These are phyloP conservation scores for Aphis craccivora DNA, from an alignment of 1,140 invertebrate species.

Conservation along the genomic window DNA sequence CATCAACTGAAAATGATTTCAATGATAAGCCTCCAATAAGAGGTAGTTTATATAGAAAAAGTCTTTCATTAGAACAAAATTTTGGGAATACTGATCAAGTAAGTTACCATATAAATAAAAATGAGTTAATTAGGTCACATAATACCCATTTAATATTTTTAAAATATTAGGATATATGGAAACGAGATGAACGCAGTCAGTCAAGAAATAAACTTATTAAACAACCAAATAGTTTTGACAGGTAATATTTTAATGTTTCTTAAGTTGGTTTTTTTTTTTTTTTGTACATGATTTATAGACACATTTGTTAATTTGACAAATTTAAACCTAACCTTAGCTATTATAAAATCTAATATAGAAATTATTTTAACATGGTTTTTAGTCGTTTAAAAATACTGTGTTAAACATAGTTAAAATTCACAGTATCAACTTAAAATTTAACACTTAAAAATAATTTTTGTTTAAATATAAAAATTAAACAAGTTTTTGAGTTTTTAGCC, in stretches of 20 bases:
- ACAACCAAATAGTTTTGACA: constrained; percentile 44
- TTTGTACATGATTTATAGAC: neutral
- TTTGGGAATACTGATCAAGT: constrained; percentile 61
- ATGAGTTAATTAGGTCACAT: neutral
- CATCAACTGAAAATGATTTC: constrained; percentile 61
- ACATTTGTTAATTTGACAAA: neutral
- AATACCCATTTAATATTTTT: neutral
- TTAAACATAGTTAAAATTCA: neutral
- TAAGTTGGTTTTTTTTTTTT: neutral
- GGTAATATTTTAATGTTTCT: neutral
- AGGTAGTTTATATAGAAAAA: constrained; percentile 74
- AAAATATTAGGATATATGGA: constrained; percentile 44
- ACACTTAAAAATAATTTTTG: neutral
- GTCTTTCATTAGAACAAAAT: constrained; percentile 79
- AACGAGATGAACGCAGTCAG: constrained; percentile 15
- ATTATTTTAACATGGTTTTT: neutral
- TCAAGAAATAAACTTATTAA: constrained; percentile 16
- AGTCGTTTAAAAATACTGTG: neutral
- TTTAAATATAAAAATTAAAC: neutral
- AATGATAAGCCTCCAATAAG: constrained; percentile 63
- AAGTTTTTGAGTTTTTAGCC: constrained; percentile 65
- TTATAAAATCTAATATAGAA: neutral
- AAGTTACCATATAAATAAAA: neutral
- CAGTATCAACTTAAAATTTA: neutral
- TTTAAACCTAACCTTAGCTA: too few relatives aligned